Percentiles rank a stretch among this genome's conserved stretches.
Evolutionary conservation across 2,113 vertebrate species (phyloP).

Genomic region (Sander lucioperca): DNA sequence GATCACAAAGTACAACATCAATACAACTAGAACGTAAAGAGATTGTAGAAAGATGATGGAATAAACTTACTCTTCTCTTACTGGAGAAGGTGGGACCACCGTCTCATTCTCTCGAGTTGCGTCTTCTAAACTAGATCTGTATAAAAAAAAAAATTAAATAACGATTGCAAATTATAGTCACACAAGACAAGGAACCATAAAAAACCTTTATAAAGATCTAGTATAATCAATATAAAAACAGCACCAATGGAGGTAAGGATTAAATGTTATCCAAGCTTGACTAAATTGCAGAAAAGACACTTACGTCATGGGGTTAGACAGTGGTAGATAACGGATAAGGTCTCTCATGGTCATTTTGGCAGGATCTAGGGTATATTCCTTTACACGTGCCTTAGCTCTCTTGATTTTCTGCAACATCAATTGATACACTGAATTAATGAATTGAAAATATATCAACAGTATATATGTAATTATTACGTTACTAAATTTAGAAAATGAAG

Average conservation of each 20-base stretch:
- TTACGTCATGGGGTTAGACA: conserved; percentile 96
- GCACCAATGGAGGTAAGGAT: not conserved
- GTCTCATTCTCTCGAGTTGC: conserved; percentile 84
- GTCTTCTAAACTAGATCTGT: conserved; percentile 87
- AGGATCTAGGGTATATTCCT: conserved; percentile 88
- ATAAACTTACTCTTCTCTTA: conserved; percentile 85
- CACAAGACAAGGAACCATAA: not conserved
- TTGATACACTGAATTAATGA: conserved; percentile 16
- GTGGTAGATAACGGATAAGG: conserved; percentile 94
- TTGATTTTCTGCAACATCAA: conserved; percentile 83
- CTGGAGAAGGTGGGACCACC: conserved; percentile 73
- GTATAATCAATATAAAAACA: not conserved
- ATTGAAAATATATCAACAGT: not conserved
- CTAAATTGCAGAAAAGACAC: conserved; percentile 52
- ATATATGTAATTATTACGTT: not conserved
- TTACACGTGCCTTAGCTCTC: conserved; percentile 68
- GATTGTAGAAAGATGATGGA: not conserved
- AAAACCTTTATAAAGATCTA: not conserved
- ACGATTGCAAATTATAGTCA: not conserved
- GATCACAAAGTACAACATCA: not conserved
- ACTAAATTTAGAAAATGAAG: not conserved
- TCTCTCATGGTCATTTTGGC: conserved; percentile 99
- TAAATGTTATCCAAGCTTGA: not conserved
- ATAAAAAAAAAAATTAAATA: not conserved
- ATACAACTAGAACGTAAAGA: not conserved